Base-by-base conservation (phyloP, 2,797 vertebrate genomes). In the Anguilla marmorata region DNA sequence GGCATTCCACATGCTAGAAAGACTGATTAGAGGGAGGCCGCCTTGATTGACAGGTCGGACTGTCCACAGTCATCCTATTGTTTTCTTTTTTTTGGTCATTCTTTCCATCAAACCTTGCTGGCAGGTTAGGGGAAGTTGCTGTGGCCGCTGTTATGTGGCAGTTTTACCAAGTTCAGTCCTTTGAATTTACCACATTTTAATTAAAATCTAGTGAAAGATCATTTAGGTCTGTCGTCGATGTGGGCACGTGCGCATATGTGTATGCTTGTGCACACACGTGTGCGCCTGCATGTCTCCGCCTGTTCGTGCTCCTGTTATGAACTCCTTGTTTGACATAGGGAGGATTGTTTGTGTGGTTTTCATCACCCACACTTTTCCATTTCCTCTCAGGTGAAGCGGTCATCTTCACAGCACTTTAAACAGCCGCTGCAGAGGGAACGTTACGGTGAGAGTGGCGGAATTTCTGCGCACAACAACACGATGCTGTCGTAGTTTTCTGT, bases 341-440 rank as follows among this genome's bases (percentile, higher is more conserved):
- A 48, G 45, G 41, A 21, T n/a, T 50, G 24, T 50, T 82, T 48
- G 41, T 48, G 0, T 41, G 1, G 33, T 80, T 80, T 80, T 33
- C 16, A 9, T 79, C 74, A 21, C 74, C 14, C 74, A 6, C 16
- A 45, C 74, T 74, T 74, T 16, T 14, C 4, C 27, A 54, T 84
- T 45, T 84, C 9, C 16, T 41, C 41, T 14, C 80, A 86, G 88
- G 50, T 83, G 21, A 89, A 86, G 19, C 48, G 33, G 5, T 27
- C 76, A 2, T 79, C 76, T 8, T 37, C 41, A 11, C 79, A 82
- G 48, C 76, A 30, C 85, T 86, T 82, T 14, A 86, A 88, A 37
- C 88, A 24, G 6, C 88, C 85, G 16, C 52, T 50, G 7, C 76
- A 37, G 27, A 74, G 76, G 85, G 85, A 74, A 2, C 48, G 37